Conservation (phyloP, 2,797 vertebrate genomes). For the Micrastur ruficollis region DNA sequence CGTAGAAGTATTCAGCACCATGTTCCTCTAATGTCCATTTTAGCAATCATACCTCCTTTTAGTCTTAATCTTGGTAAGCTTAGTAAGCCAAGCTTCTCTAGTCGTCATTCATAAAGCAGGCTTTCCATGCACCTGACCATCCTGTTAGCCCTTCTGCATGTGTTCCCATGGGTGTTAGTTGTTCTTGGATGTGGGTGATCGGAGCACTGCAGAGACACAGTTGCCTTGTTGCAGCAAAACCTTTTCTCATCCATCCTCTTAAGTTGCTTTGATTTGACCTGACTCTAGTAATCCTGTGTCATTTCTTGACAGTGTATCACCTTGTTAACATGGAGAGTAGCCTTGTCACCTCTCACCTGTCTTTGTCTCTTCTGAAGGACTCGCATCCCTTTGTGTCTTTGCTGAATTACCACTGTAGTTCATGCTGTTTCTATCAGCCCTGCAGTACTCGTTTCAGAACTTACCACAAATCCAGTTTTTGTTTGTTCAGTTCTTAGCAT, state of each 20-base stretch:
- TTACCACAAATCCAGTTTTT: neutral
- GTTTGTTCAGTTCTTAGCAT: neutral
- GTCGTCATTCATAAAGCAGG: neutral
- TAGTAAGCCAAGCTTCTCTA: neutral
- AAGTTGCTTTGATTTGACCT: neutral
- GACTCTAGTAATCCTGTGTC: neutral
- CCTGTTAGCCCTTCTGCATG: neutral
- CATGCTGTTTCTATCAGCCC: neutral
- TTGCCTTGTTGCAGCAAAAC: neutral
- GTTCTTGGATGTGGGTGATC: neutral
- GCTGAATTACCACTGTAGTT: neutral
- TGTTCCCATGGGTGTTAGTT: neutral
- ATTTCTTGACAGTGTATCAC: neutral
- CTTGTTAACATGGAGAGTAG: neutral
- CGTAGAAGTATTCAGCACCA: neutral
- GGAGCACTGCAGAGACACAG: neutral
- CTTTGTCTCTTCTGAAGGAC: neutral
- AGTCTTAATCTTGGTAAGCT: neutral
- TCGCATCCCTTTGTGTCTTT: neutral
- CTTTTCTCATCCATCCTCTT: neutral
- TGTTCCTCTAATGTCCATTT: neutral
- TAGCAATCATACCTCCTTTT: neutral
- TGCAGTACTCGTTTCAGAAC: neutral
- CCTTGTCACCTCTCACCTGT: neutral
- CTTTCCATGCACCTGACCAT: neutral